Evolutionary conservation across 2,113 vertebrate genomes (phyloP), one percentile per base, ranked within the genome.

Genomic region (Myxocyprinus asiaticus): DNA sequence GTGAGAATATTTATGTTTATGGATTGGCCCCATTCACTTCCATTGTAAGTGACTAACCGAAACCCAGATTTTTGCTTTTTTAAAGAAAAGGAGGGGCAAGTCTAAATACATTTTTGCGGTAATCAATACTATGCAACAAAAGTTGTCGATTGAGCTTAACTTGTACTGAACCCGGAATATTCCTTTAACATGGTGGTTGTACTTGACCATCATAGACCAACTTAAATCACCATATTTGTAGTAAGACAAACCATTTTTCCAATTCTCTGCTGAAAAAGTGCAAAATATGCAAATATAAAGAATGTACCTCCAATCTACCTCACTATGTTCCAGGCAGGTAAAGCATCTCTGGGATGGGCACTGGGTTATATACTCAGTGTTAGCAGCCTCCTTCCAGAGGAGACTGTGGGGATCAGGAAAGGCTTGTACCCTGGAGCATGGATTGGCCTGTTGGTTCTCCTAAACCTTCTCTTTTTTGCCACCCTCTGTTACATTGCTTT

Each of bases 361-460:
- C 86, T 96, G 83, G 94, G 95, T 55, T 95, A 94, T 87, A 93
- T 95, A 94, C 90, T 96, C 47, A 95, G 93, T 83, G 88, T 95
- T 69, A 95, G 94, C 69, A 90, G 88, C 78, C 85, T 89, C 90
- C 82, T 95, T 83, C 94, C 92, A 0, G 86, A 84, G 0, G 85
- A 93, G 71, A 76, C 33, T 0, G 84, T 82, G 0, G 22, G 0
- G 0, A 0, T 3, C 9, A 2, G 89, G 45, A 90, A 85, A 78
- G 92, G 84, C 0, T 84, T 89, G 0, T 0, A 9, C 0, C 78
- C 85, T 9, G 77, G 82, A 1, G 43, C 92, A 10, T 95, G 94
- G 94, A 77, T 44, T 3, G 83, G 85, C 0, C 81, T 88, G 0
- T 0, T 93, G 0, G 8, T 84, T 77, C 89, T 94, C 47, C 67